Conservation (phyloP, 2,888 invertebrate species). For the Drosophila leonis region DNA sequence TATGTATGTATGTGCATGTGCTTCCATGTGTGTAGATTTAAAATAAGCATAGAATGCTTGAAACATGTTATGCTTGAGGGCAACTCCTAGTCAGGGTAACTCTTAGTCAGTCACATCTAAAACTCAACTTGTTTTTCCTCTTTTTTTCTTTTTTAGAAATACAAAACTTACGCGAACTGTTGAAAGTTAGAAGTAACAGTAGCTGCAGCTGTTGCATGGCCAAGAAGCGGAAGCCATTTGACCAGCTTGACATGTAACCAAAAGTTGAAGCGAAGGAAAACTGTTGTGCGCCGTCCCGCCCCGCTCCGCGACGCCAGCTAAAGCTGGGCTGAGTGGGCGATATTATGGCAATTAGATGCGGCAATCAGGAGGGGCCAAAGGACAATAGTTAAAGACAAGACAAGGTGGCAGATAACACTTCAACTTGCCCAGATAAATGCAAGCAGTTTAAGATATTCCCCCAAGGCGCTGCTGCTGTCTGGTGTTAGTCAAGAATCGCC, state of each 20-base stretch:
- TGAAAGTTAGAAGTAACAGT: conserved; percentile 56
- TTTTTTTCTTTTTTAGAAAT: not conserved
- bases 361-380: conserved; percentile 31
- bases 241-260: conserved; percentile 68
- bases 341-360: conserved; percentile 49
- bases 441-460: conserved; percentile 31
- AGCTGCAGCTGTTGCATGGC: conserved; percentile 62
- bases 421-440: conserved; percentile 20
- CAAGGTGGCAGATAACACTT: conserved; percentile 40
- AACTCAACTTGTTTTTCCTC: not conserved
- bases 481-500: not conserved
- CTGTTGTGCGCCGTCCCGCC: not conserved
- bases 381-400: conserved; percentile 23
- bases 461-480: not conserved
- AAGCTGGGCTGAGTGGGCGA: conserved; percentile 16
- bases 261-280: conserved; percentile 64
- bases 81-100: not conserved
- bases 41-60: too few species aligned
- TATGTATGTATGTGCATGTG: not conserved
- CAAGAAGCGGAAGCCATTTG: conserved; percentile 54
- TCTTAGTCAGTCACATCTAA: not conserved
- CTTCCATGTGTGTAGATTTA: too few species aligned
- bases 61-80: not conserved
- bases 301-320: not conserved
- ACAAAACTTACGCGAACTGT: conserved; percentile 3